Conservation (phyloP, 1,140 invertebrate genomes). For the Bombus cullumanus region DNA sequence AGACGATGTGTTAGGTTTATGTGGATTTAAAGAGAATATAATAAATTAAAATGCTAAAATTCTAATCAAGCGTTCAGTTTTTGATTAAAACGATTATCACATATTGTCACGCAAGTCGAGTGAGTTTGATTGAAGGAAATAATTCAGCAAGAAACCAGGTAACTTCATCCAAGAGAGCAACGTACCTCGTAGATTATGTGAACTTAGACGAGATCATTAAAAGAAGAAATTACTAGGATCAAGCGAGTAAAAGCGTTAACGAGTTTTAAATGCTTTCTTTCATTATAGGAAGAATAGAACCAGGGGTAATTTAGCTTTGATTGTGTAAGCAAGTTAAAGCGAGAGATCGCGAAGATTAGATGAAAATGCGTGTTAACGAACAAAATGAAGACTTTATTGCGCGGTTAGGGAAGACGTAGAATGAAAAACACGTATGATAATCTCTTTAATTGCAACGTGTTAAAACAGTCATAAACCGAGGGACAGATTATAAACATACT, state of each 20-base stretch:
- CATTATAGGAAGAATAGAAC: neutral
- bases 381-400: neutral
- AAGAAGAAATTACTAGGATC: neutral
- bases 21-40: neutral
- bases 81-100: neutral
- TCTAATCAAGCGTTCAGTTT: neutral
- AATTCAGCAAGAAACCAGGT: neutral
- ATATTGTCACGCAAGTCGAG: neutral
- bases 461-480: neutral
- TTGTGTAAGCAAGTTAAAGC: neutral
- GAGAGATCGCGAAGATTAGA: neutral
- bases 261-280: constrained; percentile 13
- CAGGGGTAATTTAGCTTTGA: neutral
- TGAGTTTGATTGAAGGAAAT: neutral
- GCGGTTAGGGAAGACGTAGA: neutral
- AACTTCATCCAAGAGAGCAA: neutral
- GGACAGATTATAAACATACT: too few relatives aligned
- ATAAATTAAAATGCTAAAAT: neutral
- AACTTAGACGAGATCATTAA: neutral
- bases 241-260: neutral
- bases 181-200: neutral
- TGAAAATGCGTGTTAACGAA: constrained; percentile 2
- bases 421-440: neutral
- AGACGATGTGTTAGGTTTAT: too few relatives aligned
- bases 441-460: neutral